phyloP scores from a whole-genome alignment of 2,797 vertebrate genomes.

The Calcarius lapponicus region DNA sequence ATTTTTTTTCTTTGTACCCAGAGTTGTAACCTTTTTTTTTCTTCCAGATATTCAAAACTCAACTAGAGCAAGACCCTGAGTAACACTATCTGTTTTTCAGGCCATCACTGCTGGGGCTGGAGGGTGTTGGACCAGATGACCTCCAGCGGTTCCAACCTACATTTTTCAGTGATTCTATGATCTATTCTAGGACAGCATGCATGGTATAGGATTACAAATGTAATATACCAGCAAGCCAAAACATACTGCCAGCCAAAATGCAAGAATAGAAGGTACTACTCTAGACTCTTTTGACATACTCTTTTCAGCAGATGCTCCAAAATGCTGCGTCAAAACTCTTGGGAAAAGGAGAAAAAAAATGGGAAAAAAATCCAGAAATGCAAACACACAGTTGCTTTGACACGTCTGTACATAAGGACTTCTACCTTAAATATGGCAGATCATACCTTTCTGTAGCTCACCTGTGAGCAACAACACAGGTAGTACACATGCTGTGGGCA shows the following conservation, averaged over 20 bases:
- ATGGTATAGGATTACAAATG: slow-evolving; percentile 18
- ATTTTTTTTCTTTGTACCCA: not conserved
- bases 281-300: not conserved
- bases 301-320: not conserved
- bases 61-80: not conserved
- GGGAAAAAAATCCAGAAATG: not conserved
- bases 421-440: not conserved
- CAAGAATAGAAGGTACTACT: slow-evolving; percentile 24
- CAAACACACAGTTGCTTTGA: not conserved
- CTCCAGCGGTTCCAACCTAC: not conserved
- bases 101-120: not conserved
- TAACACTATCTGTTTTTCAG: not conserved
- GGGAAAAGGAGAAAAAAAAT: not conserved
- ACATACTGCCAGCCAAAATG: not conserved
- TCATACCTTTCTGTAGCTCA: not conserved
- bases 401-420: not conserved
- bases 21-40: not conserved
- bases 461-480: not conserved
- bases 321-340: not conserved
- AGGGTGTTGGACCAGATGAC: not conserved
- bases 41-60: not conserved
- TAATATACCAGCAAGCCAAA: slow-evolving; percentile 31
- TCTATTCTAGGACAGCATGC: slow-evolving; percentile 43
- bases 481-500: not conserved
- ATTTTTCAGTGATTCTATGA: slow-evolving; percentile 36